Base-by-base conservation (phyloP, 2,888 invertebrate genomes). In the Tiliacea aurago region DNA sequence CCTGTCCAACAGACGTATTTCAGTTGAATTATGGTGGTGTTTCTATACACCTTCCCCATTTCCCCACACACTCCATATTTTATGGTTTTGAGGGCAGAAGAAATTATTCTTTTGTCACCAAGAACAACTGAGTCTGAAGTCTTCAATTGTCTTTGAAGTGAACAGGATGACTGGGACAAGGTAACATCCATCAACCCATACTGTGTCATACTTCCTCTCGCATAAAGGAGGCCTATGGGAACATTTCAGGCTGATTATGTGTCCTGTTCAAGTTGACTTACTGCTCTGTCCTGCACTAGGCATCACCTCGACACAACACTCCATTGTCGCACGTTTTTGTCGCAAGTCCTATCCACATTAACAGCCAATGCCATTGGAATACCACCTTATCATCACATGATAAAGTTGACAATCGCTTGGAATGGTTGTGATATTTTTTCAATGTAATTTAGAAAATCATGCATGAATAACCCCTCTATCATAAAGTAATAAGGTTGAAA, bases 291-390 rank as follows among this genome's bases (percentile, higher is more conserved):
- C 23, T 61, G 51, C 55, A 78, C 78, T 78, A 56, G 55, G 41
- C 45, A 4, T 28, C 53, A 53, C 65, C 37, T 41, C 61, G 67
- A 66, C 53, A 67, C 71, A 76, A 72, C 61, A 64, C 62, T 56
- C 37, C 59, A 79, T 72, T 75, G 78, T 81, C 63, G 70, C 63
- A 69, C 58, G 69, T 83, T 85, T 83, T 85, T 80, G 74, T 81
- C 28, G 55, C 65, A 65, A 82, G 47, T 83, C 47, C 45, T n/a
- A 37, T 56, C 13, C 55, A 47, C 65, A 67, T 41, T 65, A 15
- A 37, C 9, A n/a, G 1, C n/a, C 15, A 1, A 15, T n/a, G 37
- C 6, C 59, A 70, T 28, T 49, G 4, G 13, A 20, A 70, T 64
- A 41, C 20, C 55, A 49, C 62, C n/a, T 53, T 58, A 71, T 18